Evolutionary conservation across 2,113 vertebrate genomes (phyloP).

Genomic region (Ageneiosus marmoratus): DNA sequence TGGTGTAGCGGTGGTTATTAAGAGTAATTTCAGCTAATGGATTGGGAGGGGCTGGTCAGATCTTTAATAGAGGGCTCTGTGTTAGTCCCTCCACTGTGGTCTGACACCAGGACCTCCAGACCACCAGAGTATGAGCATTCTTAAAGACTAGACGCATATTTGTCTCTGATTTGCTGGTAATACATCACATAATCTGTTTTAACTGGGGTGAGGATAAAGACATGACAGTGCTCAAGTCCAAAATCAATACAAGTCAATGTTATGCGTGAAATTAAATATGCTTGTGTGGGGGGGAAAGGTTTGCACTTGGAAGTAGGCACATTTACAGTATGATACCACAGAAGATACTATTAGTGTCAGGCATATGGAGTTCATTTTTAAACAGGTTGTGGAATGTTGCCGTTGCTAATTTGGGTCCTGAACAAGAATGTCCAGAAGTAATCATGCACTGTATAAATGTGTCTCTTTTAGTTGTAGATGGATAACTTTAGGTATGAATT

Average conservation of each 20-base stretch:
- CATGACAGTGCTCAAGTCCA: background rate
- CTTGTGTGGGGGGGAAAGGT: background rate
- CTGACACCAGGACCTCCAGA: conserved; percentile 31
- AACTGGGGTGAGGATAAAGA: background rate
- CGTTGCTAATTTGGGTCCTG: conserved; percentile 22
- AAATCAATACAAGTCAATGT: conserved; percentile 25
- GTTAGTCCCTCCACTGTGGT: conserved; percentile 33
- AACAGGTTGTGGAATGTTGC: conserved; percentile 40
- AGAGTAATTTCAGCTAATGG: conserved; percentile 58
- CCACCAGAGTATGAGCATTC: conserved; percentile 26
- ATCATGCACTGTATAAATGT: conserved; percentile 4
- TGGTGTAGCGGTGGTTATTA: conserved; percentile 55
- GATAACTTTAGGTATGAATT: background rate
- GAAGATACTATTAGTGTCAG: conserved; percentile 23
- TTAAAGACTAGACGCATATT: conserved; percentile 11
- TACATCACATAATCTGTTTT: conserved; percentile 3
- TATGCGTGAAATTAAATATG: background rate
- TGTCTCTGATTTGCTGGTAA: conserved; percentile 23
- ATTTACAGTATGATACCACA: conserved; percentile 26
- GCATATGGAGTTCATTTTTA: conserved; percentile 29
- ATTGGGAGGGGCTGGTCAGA: conserved; percentile 44
- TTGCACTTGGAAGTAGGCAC: conserved; percentile 1
- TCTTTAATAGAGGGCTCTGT: conserved; percentile 51
- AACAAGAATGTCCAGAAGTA: conserved; percentile 32
- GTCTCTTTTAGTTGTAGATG: background rate